Base-by-base conservation (phyloP, 2,797 vertebrate species). In the Silurus aristotelis region DNA sequence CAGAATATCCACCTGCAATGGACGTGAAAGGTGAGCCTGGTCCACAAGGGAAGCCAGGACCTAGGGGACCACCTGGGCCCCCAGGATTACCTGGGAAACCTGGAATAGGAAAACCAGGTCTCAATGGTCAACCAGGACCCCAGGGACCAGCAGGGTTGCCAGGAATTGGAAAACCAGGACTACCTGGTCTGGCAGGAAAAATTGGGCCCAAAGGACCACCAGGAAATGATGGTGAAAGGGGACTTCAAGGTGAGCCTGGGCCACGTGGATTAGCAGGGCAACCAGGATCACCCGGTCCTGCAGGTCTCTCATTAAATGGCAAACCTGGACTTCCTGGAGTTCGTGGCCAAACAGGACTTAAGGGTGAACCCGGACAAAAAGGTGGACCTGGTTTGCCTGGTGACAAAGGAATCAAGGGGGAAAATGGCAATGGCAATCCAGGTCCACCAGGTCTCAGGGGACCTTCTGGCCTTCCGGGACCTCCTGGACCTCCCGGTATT, bases 1-100 rank as follows among this genome's bases (percentile, higher is more conserved):
- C 89, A 99, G 98, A 98, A 92, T 95, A 97, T 95, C 97, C 96
- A 20, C 97, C 97, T 0, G 90, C 97, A 93, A 95, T 96, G 93
- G 96, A 98, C 85, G 94, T 99, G 86, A 99, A 99, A 94, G 98
- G 98, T 71, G 97, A 99, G 90, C 97, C 97, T 6, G 98, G 98
- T 14, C 97, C 96, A 0, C 96, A 96, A 89, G 98, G 98, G 55
- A 98, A 98, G 88, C 97, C 97, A 0, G 98, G 98, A 85, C 97
- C 96, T 0, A 97, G 97, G 48, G 98, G 98, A 22, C 97, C 97
- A 20, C 86, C 96, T 20, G 98, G 98, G 0, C 95, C 96, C 71
- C 87, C 96, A 2, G 98, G 98, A 82, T 94, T 95, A 90, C 96
- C 96, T 55, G 98, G 98, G 85, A 99, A 99, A 93, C 97, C 97